Evolutionary conservation across 2,113 vertebrate genomes (phyloP).

Genomic region (Protomyctophum bolini): DNA sequence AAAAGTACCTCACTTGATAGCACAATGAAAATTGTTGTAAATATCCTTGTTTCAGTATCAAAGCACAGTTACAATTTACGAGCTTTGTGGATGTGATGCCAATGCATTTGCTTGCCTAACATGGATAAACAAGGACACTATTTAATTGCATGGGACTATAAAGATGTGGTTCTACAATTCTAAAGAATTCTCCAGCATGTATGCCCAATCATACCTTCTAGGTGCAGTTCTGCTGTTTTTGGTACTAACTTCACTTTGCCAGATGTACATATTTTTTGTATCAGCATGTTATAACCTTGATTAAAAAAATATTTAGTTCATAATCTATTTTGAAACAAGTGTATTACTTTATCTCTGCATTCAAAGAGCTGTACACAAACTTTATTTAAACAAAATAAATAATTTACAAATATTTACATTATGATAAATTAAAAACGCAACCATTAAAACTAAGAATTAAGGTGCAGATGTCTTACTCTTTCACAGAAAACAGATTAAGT

Average conservation of each 20-base stretch:
- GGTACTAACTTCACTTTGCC: constrained; percentile 57
- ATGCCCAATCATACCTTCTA: constrained; percentile 3
- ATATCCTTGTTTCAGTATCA: constrained; percentile 51
- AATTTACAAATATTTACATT: constrained; percentile 78
- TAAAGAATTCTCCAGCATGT: not conserved
- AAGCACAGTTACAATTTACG: constrained; percentile 23
- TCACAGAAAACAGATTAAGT: constrained; percentile 26
- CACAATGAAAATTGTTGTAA: constrained; percentile 51
- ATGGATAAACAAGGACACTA: not conserved
- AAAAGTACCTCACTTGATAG: constrained; percentile 53
- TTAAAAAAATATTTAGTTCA: constrained; percentile 52
- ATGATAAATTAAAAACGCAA: constrained; percentile 46
- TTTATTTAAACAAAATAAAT: constrained; percentile 78
- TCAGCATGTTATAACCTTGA: constrained; percentile 52
- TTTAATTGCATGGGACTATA: not conserved
- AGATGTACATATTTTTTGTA: constrained; percentile 72
- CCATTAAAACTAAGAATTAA: constrained; percentile 17
- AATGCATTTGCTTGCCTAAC: constrained; percentile 40
- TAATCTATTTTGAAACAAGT: not conserved
- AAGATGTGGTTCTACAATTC: not conserved
- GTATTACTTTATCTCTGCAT: not conserved
- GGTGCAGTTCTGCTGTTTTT: constrained; percentile 35
- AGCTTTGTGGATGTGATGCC: constrained; percentile 45
- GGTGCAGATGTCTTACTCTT: constrained; percentile 50
- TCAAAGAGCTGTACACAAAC: constrained; percentile 35